A percentile compares a stretch with the other conserved stretches of the same genome.
Evolutionary conservation across 1,140 invertebrate species (phyloP).

Genomic region (Colletes gigas): DNA sequence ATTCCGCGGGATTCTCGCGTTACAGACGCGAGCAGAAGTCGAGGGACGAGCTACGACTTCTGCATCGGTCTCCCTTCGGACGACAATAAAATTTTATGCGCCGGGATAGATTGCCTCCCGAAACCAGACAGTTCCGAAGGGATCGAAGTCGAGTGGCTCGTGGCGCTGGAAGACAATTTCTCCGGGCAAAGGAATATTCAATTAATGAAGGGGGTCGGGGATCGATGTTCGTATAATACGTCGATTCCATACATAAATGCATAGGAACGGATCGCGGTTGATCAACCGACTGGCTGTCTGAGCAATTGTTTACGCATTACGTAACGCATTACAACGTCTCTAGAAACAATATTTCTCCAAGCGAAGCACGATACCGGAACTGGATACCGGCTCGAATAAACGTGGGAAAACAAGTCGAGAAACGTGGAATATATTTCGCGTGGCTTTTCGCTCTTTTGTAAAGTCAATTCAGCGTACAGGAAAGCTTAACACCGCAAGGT

Average conservation of each 20-base stretch:
- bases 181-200: conserved; percentile 27
- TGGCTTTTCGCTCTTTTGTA: too few species aligned
- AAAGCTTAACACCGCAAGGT: too few species aligned
- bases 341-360: too few species aligned
- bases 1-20: conserved; percentile 42
- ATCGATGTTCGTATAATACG: conserved; percentile 10
- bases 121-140: neutral
- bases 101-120: conserved; percentile 32
- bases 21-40: conserved; percentile 20
- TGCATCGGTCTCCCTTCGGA: conserved; percentile 41
- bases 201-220: conserved; percentile 12
- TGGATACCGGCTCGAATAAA: too few species aligned
- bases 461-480: too few species aligned
- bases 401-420: too few species aligned
- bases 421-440: too few species aligned
- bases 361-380: too few species aligned
- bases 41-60: conserved; percentile 8
- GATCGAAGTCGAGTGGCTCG: conserved; percentile 26
- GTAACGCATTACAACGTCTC: too few species aligned
- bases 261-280: conserved; percentile 9
- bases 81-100: conserved; percentile 58
- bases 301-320: neutral
- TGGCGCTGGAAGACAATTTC: conserved; percentile 9
- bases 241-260: conserved; percentile 33
- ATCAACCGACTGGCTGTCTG: neutral